phyloP scores from a whole-genome alignment of 2,888 invertebrate species.

The Sialis lutaria region DNA sequence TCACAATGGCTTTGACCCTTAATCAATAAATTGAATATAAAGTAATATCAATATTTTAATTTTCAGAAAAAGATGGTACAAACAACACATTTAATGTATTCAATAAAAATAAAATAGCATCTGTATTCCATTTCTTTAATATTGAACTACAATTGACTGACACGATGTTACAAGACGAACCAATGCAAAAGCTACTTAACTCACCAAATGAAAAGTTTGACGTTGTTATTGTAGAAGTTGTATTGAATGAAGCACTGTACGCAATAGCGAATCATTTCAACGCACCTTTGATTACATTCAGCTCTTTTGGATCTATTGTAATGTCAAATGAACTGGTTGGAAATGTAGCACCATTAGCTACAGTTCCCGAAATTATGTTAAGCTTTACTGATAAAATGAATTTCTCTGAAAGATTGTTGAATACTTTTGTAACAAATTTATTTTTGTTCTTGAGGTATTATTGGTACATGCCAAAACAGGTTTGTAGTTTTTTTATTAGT shows the following conservation, averaged over 20 bases:
- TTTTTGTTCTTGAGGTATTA: too few relatives aligned
- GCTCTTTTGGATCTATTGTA: slow-evolving; percentile 26
- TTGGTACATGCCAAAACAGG: too few relatives aligned
- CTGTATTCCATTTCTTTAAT: too few relatives aligned
- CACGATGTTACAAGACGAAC: slow-evolving; percentile 8
- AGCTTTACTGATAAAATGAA: slow-evolving; percentile 26
- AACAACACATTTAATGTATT: too few relatives aligned
- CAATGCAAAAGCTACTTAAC: slow-evolving; percentile 15
- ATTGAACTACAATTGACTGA: too few relatives aligned
- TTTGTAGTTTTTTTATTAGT: too few relatives aligned
- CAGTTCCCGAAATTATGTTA: slow-evolving; percentile 26
- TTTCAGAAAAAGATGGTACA: too few relatives aligned
- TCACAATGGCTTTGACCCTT: too few relatives aligned
- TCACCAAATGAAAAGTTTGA: slow-evolving; percentile 23
- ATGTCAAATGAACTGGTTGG: slow-evolving; percentile 29
- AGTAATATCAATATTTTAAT: too few relatives aligned
- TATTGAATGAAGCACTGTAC: slow-evolving; percentile 28
- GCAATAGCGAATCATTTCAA: slow-evolving; percentile 23
- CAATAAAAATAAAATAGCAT: too few relatives aligned
- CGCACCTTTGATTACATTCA: slow-evolving; percentile 21
- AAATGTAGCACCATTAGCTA: slow-evolving; percentile 28
- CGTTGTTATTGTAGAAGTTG: slow-evolving; percentile 26
- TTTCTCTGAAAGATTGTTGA: slow-evolving; percentile 33
- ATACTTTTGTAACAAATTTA: slow-evolving; percentile 22
- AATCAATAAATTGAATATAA: too few relatives aligned